phyloP scores from a whole-genome alignment of 2,797 vertebrate species.

The Morelia viridis region DNA sequence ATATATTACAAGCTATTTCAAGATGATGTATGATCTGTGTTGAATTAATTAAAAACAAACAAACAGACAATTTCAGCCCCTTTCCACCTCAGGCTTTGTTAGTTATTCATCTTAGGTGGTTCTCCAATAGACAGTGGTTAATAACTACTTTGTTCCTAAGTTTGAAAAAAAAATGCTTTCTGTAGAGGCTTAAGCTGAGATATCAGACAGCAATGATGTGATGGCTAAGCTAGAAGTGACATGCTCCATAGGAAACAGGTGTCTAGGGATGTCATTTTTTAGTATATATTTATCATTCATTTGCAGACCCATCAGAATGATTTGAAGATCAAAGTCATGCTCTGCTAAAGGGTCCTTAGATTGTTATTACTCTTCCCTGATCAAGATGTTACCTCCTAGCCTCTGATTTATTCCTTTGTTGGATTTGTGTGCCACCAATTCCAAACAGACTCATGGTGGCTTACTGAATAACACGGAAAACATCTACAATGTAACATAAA shows the following conservation, averaged over 20 bases:
- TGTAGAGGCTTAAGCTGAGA: background rate
- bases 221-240: background rate
- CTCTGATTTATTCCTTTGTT: background rate
- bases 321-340: background rate
- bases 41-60: background rate
- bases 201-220: background rate
- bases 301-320: background rate
- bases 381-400: background rate
- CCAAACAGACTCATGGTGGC: background rate
- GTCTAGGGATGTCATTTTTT: background rate
- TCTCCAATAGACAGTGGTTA: background rate
- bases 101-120: background rate
- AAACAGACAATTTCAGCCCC: background rate
- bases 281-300: background rate
- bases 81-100: background rate
- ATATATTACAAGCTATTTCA: background rate
- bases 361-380: background rate
- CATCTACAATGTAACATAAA: background rate
- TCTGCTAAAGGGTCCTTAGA: background rate
- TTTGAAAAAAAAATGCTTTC: background rate
- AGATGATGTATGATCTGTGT: background rate
- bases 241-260: background rate
- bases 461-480: background rate
- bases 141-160: background rate
- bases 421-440: background rate